Evolutionary conservation across 1,140 invertebrate species (phyloP).

Genomic region (Hyposmocoma kahamanoa): DNA sequence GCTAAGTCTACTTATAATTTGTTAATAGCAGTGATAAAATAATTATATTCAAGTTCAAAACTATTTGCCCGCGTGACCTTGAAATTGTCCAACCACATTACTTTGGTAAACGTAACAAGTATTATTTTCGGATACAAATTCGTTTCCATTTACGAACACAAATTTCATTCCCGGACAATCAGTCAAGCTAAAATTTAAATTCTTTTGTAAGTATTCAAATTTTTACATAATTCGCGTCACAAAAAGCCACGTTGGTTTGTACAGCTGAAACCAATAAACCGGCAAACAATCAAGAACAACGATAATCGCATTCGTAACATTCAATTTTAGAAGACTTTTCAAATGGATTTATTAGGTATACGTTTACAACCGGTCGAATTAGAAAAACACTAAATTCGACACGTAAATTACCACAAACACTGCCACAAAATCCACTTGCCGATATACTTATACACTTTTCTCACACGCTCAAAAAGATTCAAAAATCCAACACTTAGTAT

Average conservation of each 20-base stretch:
- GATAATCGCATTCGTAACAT: slow-evolving; percentile 29
- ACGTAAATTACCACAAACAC: neutral
- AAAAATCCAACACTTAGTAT: neutral
- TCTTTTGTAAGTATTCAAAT: too few species aligned
- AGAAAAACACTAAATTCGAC: neutral
- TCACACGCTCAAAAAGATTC: neutral
- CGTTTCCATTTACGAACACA: too few species aligned
- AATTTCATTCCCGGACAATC: too few species aligned
- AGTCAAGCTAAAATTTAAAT: too few species aligned
- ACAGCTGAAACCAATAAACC: slow-evolving; percentile 31
- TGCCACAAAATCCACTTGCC: neutral
- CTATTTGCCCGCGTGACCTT: too few species aligned
- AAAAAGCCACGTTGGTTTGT: slow-evolving; percentile 17
- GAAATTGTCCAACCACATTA: too few species aligned
- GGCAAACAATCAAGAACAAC: slow-evolving; percentile 25
- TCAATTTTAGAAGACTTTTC: neutral
- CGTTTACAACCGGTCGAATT: neutral
- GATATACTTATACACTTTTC: neutral
- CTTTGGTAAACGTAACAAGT: too few species aligned
- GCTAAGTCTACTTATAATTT: too few species aligned
- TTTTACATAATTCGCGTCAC: slow-evolving; percentile 22
- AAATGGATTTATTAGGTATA: too few species aligned
- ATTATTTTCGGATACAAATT: too few species aligned
- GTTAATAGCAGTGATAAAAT: too few species aligned
- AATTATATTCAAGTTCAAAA: too few species aligned